These are phyloP conservation scores for Ladona fulva DNA, from an alignment of 1,140 invertebrate genomes.

Conservation along the genomic window DNA sequence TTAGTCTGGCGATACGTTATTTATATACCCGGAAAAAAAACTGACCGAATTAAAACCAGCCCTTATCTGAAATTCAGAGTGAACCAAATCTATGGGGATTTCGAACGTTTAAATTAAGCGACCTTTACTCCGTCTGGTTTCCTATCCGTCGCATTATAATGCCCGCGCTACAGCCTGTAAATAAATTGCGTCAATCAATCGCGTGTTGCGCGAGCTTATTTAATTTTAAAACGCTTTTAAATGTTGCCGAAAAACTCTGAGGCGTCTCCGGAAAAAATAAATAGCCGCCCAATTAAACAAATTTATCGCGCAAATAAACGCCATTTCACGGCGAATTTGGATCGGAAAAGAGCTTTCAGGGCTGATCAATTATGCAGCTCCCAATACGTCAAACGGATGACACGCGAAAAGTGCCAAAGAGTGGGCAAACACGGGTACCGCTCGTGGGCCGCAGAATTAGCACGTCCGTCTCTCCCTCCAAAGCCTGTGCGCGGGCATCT, in stretches of 20 bases:
- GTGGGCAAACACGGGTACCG: background rate
- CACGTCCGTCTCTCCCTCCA: background rate
- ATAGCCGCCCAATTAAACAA: slow-evolving; percentile 2
- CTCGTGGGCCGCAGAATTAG: background rate
- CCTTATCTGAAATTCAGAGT: too few relatives aligned
- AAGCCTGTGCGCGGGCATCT: too few relatives aligned
- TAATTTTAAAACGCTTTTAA: slow-evolving; percentile 6
- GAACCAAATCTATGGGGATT: too few relatives aligned
- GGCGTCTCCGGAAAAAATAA: background rate
- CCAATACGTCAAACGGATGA: slow-evolving; percentile 9
- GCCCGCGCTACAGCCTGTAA: background rate
- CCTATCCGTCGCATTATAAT: background rate
- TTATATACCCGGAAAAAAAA: too few relatives aligned
- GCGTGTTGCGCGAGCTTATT: background rate
- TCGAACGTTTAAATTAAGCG: background rate
- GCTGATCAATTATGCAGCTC: background rate
- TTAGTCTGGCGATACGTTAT: too few relatives aligned
- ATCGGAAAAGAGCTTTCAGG: background rate
- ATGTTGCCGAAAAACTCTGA: background rate
- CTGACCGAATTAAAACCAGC: too few relatives aligned
- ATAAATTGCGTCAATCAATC: slow-evolving; percentile 7
- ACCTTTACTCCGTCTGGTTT: background rate
- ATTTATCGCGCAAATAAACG: background rate
- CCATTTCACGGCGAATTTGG: background rate
- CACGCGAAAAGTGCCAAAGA: background rate